Evolutionary conservation across 2,888 invertebrate species (phyloP), one percentile per base, ranked within the genome.

Genomic region (Opisthograptis luteolata): DNA sequence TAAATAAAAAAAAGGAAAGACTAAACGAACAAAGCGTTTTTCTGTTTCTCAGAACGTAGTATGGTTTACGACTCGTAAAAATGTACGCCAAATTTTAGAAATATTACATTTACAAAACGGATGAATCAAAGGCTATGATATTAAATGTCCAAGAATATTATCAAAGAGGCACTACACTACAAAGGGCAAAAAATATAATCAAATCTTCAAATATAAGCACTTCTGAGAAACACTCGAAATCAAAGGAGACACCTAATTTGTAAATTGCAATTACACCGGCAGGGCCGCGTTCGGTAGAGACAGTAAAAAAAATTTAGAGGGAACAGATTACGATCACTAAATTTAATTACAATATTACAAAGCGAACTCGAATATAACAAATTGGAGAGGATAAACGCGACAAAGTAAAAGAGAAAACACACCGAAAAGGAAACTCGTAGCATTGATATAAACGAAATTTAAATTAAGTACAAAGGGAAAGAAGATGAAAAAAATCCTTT

Each of bases 381-480:
- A 88, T 87, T 88, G 89, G 79, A 84, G 86, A 85, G 89, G 86
- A 88, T 87, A 88, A 89, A 85, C 87, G 89, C 88, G 89, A 88
- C 89, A 88, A 90, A 88, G 90, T 88, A 87, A 89, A 88, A 88
- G 85, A 87, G 85, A 88, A 88, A 87, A 89, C 87, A 88, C 87
- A 85, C 83, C 81, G 78, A 81, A 84, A 87, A 87, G 88, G 88
- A 89, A 89, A 89, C 87, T 85, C 88, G 79, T 72, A 87, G 88
- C 89, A 89, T 88, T 89, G 90, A 89, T 90, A 90, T 90, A 90
- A 90, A 90, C 90, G 90, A 90, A 90, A 90, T 90, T 90, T 90
- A 90, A 90, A 90, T 90, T 90, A 90, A 90, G 87, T 89, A 90
- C 90, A 90, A 90, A 90, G 88, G 84, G 84, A 89, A 87, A 84